phyloP scores from a whole-genome alignment of 2,888 invertebrate species.

The Elegia similella region DNA sequence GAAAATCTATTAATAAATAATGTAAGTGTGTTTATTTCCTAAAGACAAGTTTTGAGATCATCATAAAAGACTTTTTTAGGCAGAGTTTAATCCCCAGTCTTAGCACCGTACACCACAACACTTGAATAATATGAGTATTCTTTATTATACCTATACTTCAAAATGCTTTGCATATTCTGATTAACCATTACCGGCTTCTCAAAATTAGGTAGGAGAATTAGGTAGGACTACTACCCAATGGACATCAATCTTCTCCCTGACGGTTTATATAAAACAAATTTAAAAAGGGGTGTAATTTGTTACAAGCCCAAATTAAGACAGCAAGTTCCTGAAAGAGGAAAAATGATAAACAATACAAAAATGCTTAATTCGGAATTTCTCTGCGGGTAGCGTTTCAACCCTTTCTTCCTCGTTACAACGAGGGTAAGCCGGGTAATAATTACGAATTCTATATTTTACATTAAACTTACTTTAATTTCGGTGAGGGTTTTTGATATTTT shows the following conservation, averaged over 20 bases:
- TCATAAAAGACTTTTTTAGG: too few relatives aligned
- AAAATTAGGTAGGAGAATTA: conserved; percentile 42
- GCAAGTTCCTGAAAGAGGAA: conserved; percentile 48
- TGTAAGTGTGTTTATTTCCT: too few relatives aligned
- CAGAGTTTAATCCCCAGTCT: too few relatives aligned
- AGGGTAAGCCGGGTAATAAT: neutral
- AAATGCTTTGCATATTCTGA: neutral
- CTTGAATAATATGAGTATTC: too few relatives aligned
- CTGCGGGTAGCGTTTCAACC: conserved; percentile 23
- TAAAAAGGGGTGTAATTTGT: conserved; percentile 60
- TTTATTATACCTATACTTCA: too few relatives aligned
- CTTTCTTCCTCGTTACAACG: neutral
- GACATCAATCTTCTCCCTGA: conserved; percentile 59
- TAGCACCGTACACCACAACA: too few relatives aligned
- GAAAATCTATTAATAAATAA: too few relatives aligned
- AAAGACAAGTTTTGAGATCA: too few relatives aligned
- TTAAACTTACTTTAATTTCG: neutral
- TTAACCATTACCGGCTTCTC: conserved; percentile 33
- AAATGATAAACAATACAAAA: conserved; percentile 47
- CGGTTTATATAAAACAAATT: conserved; percentile 55
- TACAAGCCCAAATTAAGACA: conserved; percentile 59
- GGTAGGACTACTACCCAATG: conserved; percentile 49
- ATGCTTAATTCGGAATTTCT: conserved; percentile 20
- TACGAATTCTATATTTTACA: neutral
- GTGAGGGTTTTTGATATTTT: too few relatives aligned